phyloP scores from a whole-genome alignment of 2,113 vertebrate species.

The Thalassarche chlororhynchos region DNA sequence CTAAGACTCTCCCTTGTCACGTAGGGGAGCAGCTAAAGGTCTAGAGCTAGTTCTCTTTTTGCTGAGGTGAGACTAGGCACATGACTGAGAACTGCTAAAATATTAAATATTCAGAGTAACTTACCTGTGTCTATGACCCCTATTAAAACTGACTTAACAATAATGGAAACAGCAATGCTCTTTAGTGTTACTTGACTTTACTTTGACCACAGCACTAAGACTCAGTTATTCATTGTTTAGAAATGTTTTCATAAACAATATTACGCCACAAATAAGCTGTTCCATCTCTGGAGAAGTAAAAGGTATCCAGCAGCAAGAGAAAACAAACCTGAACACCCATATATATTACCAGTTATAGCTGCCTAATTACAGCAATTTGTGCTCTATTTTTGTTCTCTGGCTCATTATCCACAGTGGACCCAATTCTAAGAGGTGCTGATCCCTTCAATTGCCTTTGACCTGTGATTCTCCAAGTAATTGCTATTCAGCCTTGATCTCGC shows the following conservation, averaged over 20 bases:
- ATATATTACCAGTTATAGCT: background rate
- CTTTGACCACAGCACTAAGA: background rate
- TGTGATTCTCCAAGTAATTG: constrained; percentile 35
- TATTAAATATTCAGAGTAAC: background rate
- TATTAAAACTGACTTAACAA: background rate
- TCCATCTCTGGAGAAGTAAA: background rate
- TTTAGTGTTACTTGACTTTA: background rate
- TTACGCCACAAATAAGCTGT: background rate
- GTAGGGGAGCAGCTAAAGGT: background rate
- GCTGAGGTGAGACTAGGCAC: background rate
- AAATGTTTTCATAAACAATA: background rate
- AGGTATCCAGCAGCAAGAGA: background rate
- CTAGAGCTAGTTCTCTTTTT: background rate
- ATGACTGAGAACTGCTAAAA: background rate
- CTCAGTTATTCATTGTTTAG: background rate
- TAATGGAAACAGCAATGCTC: background rate
- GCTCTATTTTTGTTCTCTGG: constrained; percentile 4
- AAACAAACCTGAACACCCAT: background rate
- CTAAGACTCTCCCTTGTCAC: background rate
- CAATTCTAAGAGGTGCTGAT: constrained; percentile 2
- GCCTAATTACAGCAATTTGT: constrained; percentile 42
- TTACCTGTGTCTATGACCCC: background rate
- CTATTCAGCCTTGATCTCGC: background rate
- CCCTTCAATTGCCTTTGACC: constrained; percentile 36
- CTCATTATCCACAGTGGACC: constrained; percentile 10